Conservation (phyloP, 2,797 vertebrate species). For the Silurus aristotelis region DNA sequence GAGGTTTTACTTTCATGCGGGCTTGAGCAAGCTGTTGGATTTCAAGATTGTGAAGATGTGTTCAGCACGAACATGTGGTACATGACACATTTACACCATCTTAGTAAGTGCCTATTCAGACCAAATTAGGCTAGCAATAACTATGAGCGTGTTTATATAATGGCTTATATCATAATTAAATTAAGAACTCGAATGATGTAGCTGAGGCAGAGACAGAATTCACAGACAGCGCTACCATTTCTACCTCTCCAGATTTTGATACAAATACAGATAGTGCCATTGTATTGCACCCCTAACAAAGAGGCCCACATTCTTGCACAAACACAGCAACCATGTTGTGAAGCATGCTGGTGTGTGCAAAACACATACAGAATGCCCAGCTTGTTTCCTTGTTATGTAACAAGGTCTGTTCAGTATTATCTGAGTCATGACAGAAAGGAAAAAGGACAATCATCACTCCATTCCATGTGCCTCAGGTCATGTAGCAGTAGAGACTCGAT, state of each 20-base stretch:
- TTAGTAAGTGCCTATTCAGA: neutral
- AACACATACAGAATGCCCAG: neutral
- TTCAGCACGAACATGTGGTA: neutral
- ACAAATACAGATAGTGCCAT: neutral
- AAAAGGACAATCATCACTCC: constrained; percentile 29
- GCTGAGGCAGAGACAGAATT: neutral
- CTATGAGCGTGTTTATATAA: neutral
- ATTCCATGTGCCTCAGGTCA: constrained; percentile 48
- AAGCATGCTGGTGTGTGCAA: neutral
- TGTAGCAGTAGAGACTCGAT: constrained; percentile 50
- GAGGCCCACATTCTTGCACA: neutral
- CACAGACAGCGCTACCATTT: neutral
- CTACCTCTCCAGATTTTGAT: neutral
- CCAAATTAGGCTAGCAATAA: neutral
- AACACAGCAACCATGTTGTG: neutral
- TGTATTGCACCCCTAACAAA: neutral
- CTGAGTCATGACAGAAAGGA: constrained; percentile 38
- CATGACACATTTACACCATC: neutral
- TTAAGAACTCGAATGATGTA: neutral
- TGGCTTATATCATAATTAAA: neutral
- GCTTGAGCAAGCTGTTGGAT: neutral
- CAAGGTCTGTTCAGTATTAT: constrained; percentile 45
- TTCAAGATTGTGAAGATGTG: neutral
- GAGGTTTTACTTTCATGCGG: neutral
- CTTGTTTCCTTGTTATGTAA: constrained; percentile 50